A percentile compares a stretch with the other conserved stretches of the same genome.
Conservation (phyloP, 2,113 vertebrate species). For the Panurus biarmicus region DNA sequence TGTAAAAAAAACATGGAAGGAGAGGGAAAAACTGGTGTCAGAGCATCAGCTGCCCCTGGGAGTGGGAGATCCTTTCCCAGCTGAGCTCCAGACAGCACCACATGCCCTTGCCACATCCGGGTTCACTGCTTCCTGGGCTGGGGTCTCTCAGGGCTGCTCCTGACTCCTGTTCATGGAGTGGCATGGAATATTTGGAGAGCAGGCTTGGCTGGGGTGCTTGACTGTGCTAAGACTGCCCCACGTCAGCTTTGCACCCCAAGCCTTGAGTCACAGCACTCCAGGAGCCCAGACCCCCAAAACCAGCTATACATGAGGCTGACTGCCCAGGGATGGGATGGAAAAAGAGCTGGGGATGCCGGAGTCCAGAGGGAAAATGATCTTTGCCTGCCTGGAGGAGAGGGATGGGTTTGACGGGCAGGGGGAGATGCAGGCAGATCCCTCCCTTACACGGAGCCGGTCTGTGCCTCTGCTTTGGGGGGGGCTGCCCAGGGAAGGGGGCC, state of each 20-base stretch:
- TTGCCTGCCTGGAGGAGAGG: neutral
- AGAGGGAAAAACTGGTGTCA: neutral
- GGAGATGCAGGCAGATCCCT: neutral
- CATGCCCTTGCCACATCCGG: accelerated
- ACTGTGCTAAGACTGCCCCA: neutral
- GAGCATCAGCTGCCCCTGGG: neutral
- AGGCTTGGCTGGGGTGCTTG: neutral
- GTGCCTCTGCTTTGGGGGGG: neutral
- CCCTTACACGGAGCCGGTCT: neutral
- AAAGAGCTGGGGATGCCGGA: neutral
- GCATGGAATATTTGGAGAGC: neutral
- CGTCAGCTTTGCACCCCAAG: accelerated
- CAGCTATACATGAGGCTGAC: neutral
- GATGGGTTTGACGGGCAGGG: neutral
- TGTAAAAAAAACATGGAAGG: constrained; percentile 11
- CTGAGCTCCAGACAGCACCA: neutral
- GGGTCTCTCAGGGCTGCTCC: neutral
- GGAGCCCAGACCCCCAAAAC: neutral
- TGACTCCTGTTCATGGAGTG: neutral
- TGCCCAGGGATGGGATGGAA: neutral
- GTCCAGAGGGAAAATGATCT: neutral
- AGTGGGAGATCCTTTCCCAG: neutral
- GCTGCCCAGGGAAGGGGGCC: neutral
- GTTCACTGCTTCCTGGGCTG: neutral
- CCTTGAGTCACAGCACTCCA: neutral